phyloP scores from a whole-genome alignment of 1,140 invertebrate species.

The Pogonomyrmex barbatus region DNA sequence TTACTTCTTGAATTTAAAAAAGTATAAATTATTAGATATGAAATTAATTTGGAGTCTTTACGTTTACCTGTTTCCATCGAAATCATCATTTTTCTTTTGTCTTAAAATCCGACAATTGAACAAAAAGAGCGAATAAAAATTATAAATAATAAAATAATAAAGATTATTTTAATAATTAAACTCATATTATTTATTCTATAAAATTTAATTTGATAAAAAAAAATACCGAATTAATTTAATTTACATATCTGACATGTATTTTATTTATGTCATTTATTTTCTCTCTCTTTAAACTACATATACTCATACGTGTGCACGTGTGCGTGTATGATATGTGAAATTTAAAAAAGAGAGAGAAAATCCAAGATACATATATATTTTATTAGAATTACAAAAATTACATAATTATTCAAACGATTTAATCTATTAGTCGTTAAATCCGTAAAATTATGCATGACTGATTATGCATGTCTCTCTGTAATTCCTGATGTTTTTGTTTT shows the following conservation, averaged over 20 bases:
- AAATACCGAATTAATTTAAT: background rate
- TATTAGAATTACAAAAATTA: background rate
- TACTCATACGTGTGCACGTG: too few relatives aligned
- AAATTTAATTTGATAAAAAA: too few relatives aligned
- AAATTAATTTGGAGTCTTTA: too few relatives aligned
- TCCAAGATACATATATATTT: background rate
- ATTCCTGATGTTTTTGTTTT: slow-evolving; percentile 10
- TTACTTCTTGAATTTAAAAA: background rate
- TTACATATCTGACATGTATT: background rate
- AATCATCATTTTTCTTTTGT: too few relatives aligned
- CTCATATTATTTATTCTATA: too few relatives aligned
- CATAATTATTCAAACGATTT: background rate
- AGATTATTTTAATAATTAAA: too few relatives aligned
- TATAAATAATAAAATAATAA: too few relatives aligned
- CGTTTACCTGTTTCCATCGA: too few relatives aligned
- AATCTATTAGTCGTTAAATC: background rate
- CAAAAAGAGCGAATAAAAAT: too few relatives aligned
- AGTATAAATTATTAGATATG: too few relatives aligned
- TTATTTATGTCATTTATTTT: background rate
- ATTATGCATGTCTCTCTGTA: background rate
- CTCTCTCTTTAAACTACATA: background rate
- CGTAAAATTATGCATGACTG: background rate
- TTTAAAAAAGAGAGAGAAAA: background rate
- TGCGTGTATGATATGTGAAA: too few relatives aligned
- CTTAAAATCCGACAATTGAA: too few relatives aligned